Percentiles rank a stretch among this genome's conserved stretches.
Evolutionary conservation across 1,140 invertebrate genomes (phyloP).

Genomic region (Octopus bimaculoides): DNA sequence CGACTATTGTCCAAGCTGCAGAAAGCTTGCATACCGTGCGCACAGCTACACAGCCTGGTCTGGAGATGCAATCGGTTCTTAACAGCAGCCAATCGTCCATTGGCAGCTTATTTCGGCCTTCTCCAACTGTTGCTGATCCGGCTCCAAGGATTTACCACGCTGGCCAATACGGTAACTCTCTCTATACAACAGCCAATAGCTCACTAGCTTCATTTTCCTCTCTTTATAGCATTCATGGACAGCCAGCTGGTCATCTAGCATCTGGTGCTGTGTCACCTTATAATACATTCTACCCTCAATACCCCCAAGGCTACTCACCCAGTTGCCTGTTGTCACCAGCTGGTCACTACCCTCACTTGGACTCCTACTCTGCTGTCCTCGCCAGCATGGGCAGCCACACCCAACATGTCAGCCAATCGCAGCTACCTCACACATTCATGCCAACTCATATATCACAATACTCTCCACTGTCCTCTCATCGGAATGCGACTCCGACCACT

Average conservation of each 20-base stretch:
- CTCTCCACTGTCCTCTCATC: slow-evolving; percentile 19
- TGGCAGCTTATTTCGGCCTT: slow-evolving; percentile 31
- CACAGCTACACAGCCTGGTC: neutral
- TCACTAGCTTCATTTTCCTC: slow-evolving; percentile 32
- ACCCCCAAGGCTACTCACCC: slow-evolving; percentile 22
- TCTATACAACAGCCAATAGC: slow-evolving; percentile 22
- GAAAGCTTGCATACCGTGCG: neutral
- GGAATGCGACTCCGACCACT: slow-evolving; percentile 24
- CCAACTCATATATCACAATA: slow-evolving; percentile 25
- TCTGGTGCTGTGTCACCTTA: slow-evolving; percentile 21
- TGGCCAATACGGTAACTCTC: slow-evolving; percentile 18
- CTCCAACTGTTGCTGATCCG: slow-evolving; percentile 32
- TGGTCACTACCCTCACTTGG: slow-evolving; percentile 45
- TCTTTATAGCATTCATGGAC: slow-evolving; percentile 31
- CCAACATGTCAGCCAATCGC: slow-evolving; percentile 42
- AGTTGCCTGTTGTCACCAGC: slow-evolving; percentile 19
- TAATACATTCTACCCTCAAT: slow-evolving; percentile 25
- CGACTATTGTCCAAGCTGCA: neutral
- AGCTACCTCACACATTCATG: slow-evolving; percentile 40
- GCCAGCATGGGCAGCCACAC: slow-evolving; percentile 50
- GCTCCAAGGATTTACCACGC: slow-evolving; percentile 20
- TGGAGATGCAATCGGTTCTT: slow-evolving; percentile 11
- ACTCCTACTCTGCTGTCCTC: slow-evolving; percentile 49
- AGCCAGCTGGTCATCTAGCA: slow-evolving; percentile 20
- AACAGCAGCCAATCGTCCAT: slow-evolving; percentile 8